phyloP scores from a whole-genome alignment of 2,888 invertebrate species.

The Thereva unica region DNA sequence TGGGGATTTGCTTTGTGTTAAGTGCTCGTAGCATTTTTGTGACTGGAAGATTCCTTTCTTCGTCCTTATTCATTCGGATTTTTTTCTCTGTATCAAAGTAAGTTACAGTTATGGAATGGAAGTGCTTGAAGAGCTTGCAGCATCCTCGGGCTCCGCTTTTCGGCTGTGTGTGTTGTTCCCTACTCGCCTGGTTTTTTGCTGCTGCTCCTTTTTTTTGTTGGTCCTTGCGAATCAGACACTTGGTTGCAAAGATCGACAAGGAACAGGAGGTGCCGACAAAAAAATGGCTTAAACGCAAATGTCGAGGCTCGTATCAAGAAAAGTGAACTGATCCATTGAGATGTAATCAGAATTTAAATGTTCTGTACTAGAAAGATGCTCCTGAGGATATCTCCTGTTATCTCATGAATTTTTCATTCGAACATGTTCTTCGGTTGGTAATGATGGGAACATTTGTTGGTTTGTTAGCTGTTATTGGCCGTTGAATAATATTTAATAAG shows the following conservation, averaged over 20 bases:
- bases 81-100: no score
- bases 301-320: conserved; percentile 24
- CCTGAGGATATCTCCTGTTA: conserved; percentile 3
- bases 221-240: no score
- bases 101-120: no score
- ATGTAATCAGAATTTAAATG: conserved; percentile 34
- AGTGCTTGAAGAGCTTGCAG: no score
- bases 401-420: conserved; percentile 32
- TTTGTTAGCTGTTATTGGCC: conserved; percentile 21
- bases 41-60: neutral
- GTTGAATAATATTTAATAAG: neutral
- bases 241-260: neutral
- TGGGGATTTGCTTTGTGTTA: conserved; percentile 26
- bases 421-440: conserved; percentile 24
- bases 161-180: no score
- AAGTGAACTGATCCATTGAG: conserved; percentile 28
- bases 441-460: conserved; percentile 32
- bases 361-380: conserved; percentile 23
- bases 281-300: conserved; percentile 23
- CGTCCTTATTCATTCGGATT: conserved; percentile 5
- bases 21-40: conserved; percentile 25
- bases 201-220: no score
- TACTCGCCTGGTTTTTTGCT: no score
- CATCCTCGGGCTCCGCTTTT: no score
- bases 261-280: conserved; percentile 17